Base-by-base conservation (phyloP, 2,797 vertebrate genomes). In the Linurgus olivaceus region DNA sequence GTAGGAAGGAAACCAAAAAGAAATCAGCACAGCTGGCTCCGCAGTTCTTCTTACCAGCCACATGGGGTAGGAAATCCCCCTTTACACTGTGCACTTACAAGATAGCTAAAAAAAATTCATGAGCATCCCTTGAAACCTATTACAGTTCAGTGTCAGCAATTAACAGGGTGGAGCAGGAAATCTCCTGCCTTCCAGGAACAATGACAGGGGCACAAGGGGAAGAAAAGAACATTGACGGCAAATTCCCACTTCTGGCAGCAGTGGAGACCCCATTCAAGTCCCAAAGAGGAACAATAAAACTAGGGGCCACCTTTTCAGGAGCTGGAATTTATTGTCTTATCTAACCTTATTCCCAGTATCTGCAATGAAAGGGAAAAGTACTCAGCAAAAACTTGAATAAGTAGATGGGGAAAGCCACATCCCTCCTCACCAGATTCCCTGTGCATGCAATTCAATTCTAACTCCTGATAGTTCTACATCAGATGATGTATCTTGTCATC, bases 101-200 rank as follows among this genome's bases (percentile, higher is more conserved):
- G 33, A 48, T 44, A 58, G 15, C 7, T 48, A 33, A 61, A 84
- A 73, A 51, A 58, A 26, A 37, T 26, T 1, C 6, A 44, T 3
- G 9, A 63, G 20, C 29, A 65, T 54, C 38, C 52, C 72, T 58
- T 4, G 28, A 82, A 82, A 51, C 23, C 45, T 40, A 9, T 24
- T 48, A 38, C 10, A 25, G 44, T 37, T 72, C 58, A 38, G 20
- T 68, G 75, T 81, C 84, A 88, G 85, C 89, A 90, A 72, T 50
- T 72, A 77, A 77, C 8, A 88, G 87, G 89, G 92, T 44, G 87
- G 94, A 93, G 14, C 72, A 93, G 95, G 95, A 96, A 94, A 75
- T 7, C 75, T 91, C 75, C 74, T 62, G 67, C 91, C 91, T 96
- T 91, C 66, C 75, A 88, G 72, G 86, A 96, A 94, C 91, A 94